Evolutionary conservation across 2,888 invertebrate genomes (phyloP), one percentile per base, ranked within the genome.

Genomic region (Frankliniella fusca): DNA sequence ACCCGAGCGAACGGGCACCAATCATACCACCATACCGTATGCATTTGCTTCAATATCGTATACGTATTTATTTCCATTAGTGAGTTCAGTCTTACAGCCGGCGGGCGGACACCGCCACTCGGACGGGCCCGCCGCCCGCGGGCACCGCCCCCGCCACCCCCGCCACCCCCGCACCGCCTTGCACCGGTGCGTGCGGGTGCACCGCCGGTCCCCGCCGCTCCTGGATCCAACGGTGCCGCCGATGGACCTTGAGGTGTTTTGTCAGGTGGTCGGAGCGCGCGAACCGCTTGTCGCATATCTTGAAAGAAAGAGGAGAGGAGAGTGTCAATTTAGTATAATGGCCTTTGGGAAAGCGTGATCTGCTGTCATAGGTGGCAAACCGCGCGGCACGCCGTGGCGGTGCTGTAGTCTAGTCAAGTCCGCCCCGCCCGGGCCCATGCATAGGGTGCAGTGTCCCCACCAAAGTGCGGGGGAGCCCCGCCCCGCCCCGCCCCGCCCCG

Each of bases 261-360:
- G 97, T 93, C 83, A 98, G 91, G 88, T 98, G 98, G 88, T 98
- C 98, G 49, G 97, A 97, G 48, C 98, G 91, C 0, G 97, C 95
- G 88, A 98, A 98, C 84, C 93, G 91, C 88, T 98, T 97, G 81
- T 93, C 91, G 88, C 98, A 98, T 9, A 76, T 76, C 70, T 76
- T 23, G 12, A 38, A 38, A 38, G 38, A 38, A 76, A 23, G 9
- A 70, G 27, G 23, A 76, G 15, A 61, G 61, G 18, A 61, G 54
- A 54, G n/a, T 0, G 61, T 61, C 61, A 12, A 54, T 9, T 18
- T 54, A 50, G 50, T n/a, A n/a, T n/a, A n/a, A n/a, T n/a, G 38
- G 38, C 38, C 3, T 38, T 38, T 38, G 5, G 2, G 38, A 38
- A 38, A 38, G 38, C 38, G 38, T 38, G 54, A 54, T 54, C 54